phyloP scores from a whole-genome alignment of 1,140 invertebrate species.

The Pseudomyrmex cubaensis region DNA sequence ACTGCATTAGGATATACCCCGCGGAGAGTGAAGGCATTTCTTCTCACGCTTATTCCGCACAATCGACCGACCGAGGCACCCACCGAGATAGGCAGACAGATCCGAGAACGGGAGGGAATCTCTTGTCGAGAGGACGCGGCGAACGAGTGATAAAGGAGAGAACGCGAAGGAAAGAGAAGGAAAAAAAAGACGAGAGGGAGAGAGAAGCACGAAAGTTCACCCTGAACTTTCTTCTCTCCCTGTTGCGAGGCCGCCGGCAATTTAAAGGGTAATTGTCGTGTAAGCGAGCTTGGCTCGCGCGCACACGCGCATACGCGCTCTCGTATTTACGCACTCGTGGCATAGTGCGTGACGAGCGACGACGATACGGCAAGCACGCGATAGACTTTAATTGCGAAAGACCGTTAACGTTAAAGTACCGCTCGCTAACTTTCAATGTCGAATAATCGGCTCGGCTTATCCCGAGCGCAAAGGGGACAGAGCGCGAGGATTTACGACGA shows the following conservation, averaged over 20 bases:
- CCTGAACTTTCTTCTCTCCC: constrained; percentile 44
- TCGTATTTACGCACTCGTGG: constrained; percentile 64
- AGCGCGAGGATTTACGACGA: neutral
- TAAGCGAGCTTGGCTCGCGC: neutral
- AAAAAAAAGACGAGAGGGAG: neutral
- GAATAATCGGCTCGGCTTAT: constrained; percentile 51
- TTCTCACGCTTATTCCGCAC: constrained; percentile 56
- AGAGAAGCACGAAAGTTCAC: neutral
- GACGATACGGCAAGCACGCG: constrained; percentile 56
- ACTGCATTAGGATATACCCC: neutral
- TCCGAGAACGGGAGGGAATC: constrained; percentile 1
- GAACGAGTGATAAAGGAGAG: neutral
- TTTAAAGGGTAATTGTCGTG: constrained; percentile 47
- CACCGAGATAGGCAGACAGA: neutral
- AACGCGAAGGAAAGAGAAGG: neutral
- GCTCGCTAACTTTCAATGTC: constrained; percentile 72
- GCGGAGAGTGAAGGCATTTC: constrained; percentile 24
- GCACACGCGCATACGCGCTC: neutral
- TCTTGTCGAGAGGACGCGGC: neutral
- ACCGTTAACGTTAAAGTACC: constrained; percentile 77
- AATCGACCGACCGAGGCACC: constrained; percentile 15
- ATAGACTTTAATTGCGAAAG: constrained; percentile 75
- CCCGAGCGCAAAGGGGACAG: neutral
- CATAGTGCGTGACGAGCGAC: constrained; percentile 60
- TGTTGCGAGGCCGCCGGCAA: neutral